Conservation (phyloP, 1,140 invertebrate genomes). For the Geopemphigus sp. region DNA sequence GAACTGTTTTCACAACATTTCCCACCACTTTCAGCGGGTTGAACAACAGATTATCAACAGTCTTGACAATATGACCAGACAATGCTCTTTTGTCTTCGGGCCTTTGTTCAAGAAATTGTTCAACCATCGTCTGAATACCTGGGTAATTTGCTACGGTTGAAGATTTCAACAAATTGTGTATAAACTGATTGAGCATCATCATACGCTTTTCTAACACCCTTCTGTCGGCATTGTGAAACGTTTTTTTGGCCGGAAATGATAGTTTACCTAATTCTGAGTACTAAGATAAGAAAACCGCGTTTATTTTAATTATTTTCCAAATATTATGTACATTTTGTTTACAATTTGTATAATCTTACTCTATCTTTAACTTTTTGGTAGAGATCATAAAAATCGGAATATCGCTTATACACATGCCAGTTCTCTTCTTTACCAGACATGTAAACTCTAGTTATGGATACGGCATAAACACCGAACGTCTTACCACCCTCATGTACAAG, state of each 20-base stretch:
- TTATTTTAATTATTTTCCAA: constrained; percentile 46
- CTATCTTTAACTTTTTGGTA: constrained; percentile 74
- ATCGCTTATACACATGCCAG: constrained; percentile 79
- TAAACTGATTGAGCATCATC: constrained; percentile 79
- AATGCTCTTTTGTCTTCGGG: constrained; percentile 69
- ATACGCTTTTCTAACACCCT: constrained; percentile 83
- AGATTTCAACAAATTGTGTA: constrained; percentile 68
- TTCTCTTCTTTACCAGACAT: constrained; percentile 65
- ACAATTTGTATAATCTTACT: constrained; percentile 55
- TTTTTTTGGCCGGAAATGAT: constrained; percentile 87
- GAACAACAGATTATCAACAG: constrained; percentile 68
- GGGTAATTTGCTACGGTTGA: constrained; percentile 64
- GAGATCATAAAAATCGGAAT: constrained; percentile 90
- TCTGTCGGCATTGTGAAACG: constrained; percentile 88
- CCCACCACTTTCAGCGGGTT: constrained; percentile 78
- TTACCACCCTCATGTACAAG: constrained; percentile 75
- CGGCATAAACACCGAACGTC: constrained; percentile 85
- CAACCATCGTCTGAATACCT: constrained; percentile 67
- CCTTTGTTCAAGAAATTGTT: constrained; percentile 76
- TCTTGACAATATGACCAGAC: constrained; percentile 62
- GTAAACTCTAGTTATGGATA: constrained; percentile 71
- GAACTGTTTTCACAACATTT: constrained; percentile 73
- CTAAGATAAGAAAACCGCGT: constrained; percentile 60
- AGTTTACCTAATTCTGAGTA: constrained; percentile 77
- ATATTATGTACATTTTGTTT: background rate